Evolutionary conservation across 2,113 vertebrate species (phyloP), one percentile per base, ranked within the genome.

Genomic region (Solea solea): DNA sequence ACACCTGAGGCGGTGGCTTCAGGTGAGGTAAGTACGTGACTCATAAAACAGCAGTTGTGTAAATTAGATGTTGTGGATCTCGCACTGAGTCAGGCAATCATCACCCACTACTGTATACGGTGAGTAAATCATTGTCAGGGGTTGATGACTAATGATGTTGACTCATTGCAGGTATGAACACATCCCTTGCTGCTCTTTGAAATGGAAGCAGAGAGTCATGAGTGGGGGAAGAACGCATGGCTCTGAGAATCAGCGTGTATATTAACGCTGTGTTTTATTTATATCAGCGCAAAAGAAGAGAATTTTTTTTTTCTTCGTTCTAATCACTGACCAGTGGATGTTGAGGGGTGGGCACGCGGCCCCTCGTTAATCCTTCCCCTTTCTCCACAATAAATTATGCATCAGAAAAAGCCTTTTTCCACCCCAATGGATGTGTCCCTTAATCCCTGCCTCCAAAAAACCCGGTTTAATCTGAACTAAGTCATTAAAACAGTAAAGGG

Each of bases 401-500:
- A 87, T 90, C 74, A 74, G 64, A 82, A 85, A 89, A 86, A 85
- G 73, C 69, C 21, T 66, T 86, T 87, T 85, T 83, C 88, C 83
- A 81, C 83, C 87, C 83, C 72, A 81, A 81, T 93, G 79, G 84
- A 90, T 70, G 86, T 92, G 87, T 93, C 86, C 81, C 70, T 87
- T 91, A 91, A 94, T 94, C 91, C 89, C 77, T 67, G 86, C 69
- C 65, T 80, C 88, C 89, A 91, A 87, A 91, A 89, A 91, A 21
- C 21, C 89, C 78, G 81, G 87, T 90, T 93, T 90, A 92, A 93
- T 91, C 84, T 92, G 79, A 91, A 93, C 92, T 93, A 90, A 69
- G 80, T 90, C 89, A 89, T 92, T 94, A 94, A 93, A 94, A 93
- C 85, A 91, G 86, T 88, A 88, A 95, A 93, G 84, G 89, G 83